These are phyloP conservation scores for Sphaeridia pumilis DNA, from an alignment of 2,888 invertebrate genomes.

Conservation along the genomic window DNA sequence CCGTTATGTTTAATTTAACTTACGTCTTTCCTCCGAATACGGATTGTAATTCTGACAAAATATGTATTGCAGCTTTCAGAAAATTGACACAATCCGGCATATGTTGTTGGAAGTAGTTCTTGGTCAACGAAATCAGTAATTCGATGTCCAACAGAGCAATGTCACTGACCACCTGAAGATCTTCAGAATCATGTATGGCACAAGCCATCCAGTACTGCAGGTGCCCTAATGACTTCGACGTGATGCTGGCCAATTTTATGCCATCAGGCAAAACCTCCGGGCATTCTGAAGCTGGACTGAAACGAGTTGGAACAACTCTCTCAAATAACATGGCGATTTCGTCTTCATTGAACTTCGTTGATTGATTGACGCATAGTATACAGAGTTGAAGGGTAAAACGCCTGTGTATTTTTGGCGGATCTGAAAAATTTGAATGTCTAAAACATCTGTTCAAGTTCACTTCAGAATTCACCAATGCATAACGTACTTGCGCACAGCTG, in stretches of 20 bases:
- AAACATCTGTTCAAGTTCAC: too few species aligned
- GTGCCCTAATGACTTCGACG: constrained; percentile 6
- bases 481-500: too few species aligned
- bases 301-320: too few species aligned
- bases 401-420: constrained; percentile 4
- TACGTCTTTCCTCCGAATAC: too few species aligned
- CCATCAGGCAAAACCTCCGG: too few species aligned
- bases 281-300: background rate
- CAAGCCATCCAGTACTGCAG: constrained; percentile 13
- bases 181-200: constrained; percentile 8
- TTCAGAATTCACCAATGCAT: too few species aligned
- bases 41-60: too few species aligned
- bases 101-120: constrained; percentile 9
- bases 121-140: constrained; percentile 10
- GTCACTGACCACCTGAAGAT: background rate
- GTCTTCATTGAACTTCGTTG: constrained; percentile 5
- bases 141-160: constrained; percentile 11
- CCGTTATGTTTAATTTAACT: too few species aligned
- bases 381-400: constrained; percentile 5
- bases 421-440: too few species aligned
- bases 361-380: constrained; percentile 11
- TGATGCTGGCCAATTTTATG: background rate
- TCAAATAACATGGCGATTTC: constrained; percentile 4
- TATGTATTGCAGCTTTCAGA: constrained; percentile 2
- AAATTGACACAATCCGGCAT: constrained; percentile 7